Evolutionary conservation across 2,888 invertebrate genomes (phyloP), one percentile per base, ranked within the genome.

Genomic region (Coecobrya sp.): DNA sequence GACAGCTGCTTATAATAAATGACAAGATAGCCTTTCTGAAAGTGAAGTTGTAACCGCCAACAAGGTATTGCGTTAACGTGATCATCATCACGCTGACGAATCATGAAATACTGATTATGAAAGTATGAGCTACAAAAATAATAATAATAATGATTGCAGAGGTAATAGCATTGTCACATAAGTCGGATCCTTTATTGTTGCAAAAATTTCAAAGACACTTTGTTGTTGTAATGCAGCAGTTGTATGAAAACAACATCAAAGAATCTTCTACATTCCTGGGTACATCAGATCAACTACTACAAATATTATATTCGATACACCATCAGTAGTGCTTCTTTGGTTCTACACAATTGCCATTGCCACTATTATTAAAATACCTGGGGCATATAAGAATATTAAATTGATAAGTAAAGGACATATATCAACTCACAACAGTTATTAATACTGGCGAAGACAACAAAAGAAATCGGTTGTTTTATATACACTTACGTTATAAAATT

Each of bases 1-100:
- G 45, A 49, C 70, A 70, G 30, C 70, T 70, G 62, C 36, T n/a
- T 70, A 4, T 62, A 76, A 49, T 76, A 76, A 70, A 76, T 76
- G 76, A 49, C 76, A 76, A 13, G 10, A 65, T 5, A 19, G 45
- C 49, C 42, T 42, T 76, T 76, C 0, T 22, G 10, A 11, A 45
- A 22, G 13, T 13, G 13, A 73, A 19, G n/a, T 45, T 76, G 49
- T 76, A 52, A 52, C 27, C 49, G 16, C 36, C 79, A 27, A 52
- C 27, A 36, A 49, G 25, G 52, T 76, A 76, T 76, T 76, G 76
- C 76, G 25, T 49, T 49, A 22, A 25, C 65, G 27, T 65, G 5
- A 27, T 65, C 62, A 25, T 76, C 49, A 79, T 52, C 79, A 49
- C 76, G 11, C 49, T 13, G 7, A 52, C 10, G 52, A 79, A 52